phyloP scores from a whole-genome alignment of 1,140 invertebrate species.

The Limonius californicus region DNA sequence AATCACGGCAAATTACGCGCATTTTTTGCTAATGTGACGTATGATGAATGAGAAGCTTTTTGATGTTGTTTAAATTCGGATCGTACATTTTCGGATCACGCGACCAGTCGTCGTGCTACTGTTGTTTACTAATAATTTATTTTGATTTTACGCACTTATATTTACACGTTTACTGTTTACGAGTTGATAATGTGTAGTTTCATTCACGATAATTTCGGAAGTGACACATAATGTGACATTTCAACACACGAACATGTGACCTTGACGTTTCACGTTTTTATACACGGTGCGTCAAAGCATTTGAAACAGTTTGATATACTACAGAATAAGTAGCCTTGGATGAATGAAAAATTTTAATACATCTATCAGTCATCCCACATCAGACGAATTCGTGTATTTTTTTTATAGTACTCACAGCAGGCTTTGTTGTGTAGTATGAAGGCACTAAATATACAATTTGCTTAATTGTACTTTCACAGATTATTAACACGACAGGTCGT shows the following conservation, averaged over 20 bases:
- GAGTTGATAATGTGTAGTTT: not conserved
- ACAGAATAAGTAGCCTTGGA: too few relatives aligned
- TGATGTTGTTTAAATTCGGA: constrained; percentile 5
- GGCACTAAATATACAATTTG: too few relatives aligned
- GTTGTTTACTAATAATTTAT: not conserved
- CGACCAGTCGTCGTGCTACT: not conserved
- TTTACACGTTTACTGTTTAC: not conserved
- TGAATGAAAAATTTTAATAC: too few relatives aligned
- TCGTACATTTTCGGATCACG: not conserved
- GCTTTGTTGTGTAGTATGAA: too few relatives aligned
- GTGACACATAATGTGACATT: not conserved
- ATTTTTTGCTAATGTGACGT: constrained; percentile 6
- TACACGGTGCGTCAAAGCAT: not conserved
- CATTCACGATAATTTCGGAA: not conserved
- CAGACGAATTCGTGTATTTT: too few relatives aligned
- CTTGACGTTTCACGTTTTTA: not conserved
- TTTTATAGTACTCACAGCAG: too few relatives aligned
- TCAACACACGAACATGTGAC: too few relatives aligned
- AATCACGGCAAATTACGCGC: constrained; percentile 2
- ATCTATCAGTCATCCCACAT: too few relatives aligned
- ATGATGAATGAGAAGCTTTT: constrained; percentile 11
- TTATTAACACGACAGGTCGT: too few relatives aligned
- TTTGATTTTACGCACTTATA: not conserved
- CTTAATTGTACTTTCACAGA: too few relatives aligned
- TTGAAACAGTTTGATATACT: too few relatives aligned